Evolutionary conservation across 2,797 vertebrate genomes (phyloP).

Genomic region (Holocentrus rufus): DNA sequence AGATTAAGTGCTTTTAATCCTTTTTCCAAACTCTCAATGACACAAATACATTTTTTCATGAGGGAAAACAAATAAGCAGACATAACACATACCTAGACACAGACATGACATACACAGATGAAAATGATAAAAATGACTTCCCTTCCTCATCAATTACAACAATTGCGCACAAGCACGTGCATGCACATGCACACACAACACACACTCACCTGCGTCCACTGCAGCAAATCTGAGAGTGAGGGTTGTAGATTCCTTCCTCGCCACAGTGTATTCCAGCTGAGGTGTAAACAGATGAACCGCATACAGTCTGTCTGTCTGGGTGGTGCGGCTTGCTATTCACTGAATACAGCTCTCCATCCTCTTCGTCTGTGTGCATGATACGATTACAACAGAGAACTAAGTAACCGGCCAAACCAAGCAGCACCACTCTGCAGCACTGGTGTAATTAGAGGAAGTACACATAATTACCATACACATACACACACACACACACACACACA

Average conservation of each 20-base stretch:
- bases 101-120: neutral
- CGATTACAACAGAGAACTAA: slow-evolving; percentile 37
- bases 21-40: too few relatives aligned
- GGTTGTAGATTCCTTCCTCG: slow-evolving; percentile 44
- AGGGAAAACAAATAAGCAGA: neutral
- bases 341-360: slow-evolving; percentile 29
- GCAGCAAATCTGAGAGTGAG: slow-evolving; percentile 63
- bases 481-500: neutral
- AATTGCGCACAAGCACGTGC: neutral
- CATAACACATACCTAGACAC: neutral
- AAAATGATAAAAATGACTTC: neutral
- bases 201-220: slow-evolving; percentile 59
- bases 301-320: slow-evolving; percentile 16
- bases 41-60: neutral
- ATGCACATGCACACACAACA: neutral
- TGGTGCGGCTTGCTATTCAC: slow-evolving; percentile 1
- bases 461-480: neutral
- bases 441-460: slow-evolving; percentile 20
- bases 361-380: neutral
- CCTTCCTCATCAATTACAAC: neutral
- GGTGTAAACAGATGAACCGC: slow-evolving; percentile 17
- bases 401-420: neutral
- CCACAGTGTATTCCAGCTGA: slow-evolving; percentile 50
- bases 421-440: slow-evolving; percentile 18
- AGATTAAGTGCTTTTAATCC: too few relatives aligned